Conservation (phyloP, 2,797 vertebrate species). For the Catamblyrhynchus diadema region DNA sequence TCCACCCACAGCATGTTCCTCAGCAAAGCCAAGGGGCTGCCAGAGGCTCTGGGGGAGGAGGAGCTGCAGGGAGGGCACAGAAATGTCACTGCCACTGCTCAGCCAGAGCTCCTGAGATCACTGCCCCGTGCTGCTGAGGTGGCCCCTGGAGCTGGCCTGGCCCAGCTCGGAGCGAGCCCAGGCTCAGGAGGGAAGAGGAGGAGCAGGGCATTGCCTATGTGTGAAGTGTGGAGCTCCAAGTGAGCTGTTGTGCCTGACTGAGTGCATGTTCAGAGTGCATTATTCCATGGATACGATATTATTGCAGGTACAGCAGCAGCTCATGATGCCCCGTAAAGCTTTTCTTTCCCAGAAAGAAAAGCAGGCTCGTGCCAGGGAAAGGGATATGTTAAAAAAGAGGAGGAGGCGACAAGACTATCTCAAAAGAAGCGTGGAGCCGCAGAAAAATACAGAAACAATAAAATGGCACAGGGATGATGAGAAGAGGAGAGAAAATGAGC, state of each 20-base stretch:
- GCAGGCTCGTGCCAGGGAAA: conserved; percentile 71
- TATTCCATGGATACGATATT: conserved; percentile 55
- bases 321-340: conserved; percentile 72
- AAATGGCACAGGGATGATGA: conserved; percentile 70
- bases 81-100: neutral
- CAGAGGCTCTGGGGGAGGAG: neutral
- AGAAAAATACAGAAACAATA: conserved; percentile 68
- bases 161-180: neutral
- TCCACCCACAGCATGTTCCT: neutral
- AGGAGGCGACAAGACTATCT: conserved; percentile 72
- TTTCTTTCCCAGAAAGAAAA: conserved; percentile 73
- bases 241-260: conserved; percentile 28
- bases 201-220: neutral
- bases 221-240: neutral
- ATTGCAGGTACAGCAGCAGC: conserved; percentile 68
- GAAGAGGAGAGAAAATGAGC: conserved; percentile 71
- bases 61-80: neutral
- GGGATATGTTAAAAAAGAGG: conserved; percentile 71
- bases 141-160: neutral
- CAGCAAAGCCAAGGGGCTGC: neutral
- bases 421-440: conserved; percentile 65
- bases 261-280: conserved; percentile 31
- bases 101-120: neutral
- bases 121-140: neutral
- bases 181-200: neutral